Evolutionary conservation across 2,888 invertebrate genomes (phyloP).

Genomic region (Lasioglossum oenotherae): DNA sequence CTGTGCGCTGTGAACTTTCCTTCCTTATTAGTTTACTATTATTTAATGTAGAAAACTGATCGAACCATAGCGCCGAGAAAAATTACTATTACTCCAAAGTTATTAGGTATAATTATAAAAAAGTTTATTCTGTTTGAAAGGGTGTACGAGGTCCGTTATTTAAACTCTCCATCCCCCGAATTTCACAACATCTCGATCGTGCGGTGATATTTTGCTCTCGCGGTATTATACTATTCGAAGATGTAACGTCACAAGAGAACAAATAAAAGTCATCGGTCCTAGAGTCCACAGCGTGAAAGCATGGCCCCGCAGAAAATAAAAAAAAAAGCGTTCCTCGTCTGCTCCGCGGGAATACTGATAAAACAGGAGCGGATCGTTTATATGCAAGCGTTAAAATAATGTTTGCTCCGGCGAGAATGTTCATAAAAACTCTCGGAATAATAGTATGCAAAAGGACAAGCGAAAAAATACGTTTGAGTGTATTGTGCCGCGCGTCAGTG

Average conservation of each 20-base stretch:
- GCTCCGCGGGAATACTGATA: conserved; percentile 14
- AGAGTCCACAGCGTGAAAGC: not conserved
- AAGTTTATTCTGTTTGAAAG: too few relatives aligned
- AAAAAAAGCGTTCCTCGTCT: conserved; percentile 15
- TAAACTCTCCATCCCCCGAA: not conserved
- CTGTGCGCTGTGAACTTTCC: too few relatives aligned
- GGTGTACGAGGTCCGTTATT: not conserved
- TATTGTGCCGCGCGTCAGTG: conserved; percentile 8
- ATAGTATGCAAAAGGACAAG: conserved; percentile 33
- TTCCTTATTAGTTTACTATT: too few relatives aligned
- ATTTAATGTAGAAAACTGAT: too few relatives aligned
- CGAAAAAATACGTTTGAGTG: conserved; percentile 34
- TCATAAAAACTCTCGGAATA: conserved; percentile 32
- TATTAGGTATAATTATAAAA: too few relatives aligned
- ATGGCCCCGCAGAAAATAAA: not conserved
- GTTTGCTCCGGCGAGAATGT: conserved; percentile 45
- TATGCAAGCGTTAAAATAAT: conserved; percentile 24
- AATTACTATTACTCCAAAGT: too few relatives aligned
- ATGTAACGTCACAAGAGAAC: not conserved
- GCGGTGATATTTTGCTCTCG: not conserved
- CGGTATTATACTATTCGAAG: not conserved
- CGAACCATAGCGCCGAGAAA: too few relatives aligned
- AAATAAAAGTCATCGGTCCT: not conserved
- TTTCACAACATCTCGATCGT: not conserved
- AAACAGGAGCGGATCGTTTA: conserved; percentile 35